phyloP scores from a whole-genome alignment of 2,888 invertebrate genomes.

The Polydrusus tereticollis region DNA sequence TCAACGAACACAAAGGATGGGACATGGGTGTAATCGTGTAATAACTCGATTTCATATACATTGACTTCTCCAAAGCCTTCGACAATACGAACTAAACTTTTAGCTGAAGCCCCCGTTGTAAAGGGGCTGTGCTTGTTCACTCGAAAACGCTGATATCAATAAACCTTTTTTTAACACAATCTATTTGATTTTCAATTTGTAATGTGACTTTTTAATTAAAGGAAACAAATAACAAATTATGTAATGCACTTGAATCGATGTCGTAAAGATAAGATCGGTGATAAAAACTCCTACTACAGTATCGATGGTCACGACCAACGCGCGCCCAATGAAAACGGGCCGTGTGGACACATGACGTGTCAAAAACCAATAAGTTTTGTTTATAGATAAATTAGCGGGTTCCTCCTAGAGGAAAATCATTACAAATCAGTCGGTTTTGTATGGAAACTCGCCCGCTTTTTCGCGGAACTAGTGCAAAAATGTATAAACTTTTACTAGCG shows the following conservation, averaged over 20 bases:
- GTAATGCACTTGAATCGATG: not conserved
- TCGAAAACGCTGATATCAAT: too few species aligned
- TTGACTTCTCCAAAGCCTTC: too few species aligned
- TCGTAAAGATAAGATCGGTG: not conserved
- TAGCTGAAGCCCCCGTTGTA: too few species aligned
- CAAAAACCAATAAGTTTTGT: slow-evolving; percentile 20
- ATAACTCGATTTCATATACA: too few species aligned
- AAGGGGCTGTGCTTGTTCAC: too few species aligned
- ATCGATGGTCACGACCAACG: not conserved
- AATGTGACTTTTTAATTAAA: too few species aligned
- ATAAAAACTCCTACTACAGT: not conserved
- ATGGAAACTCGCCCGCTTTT: not conserved
- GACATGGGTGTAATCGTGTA: too few species aligned
- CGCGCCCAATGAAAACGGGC: slow-evolving; percentile 30
- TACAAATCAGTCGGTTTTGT: not conserved
- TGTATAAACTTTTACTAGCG: slow-evolving; percentile 6
- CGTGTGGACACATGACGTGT: slow-evolving; percentile 46
- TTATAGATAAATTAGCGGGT: slow-evolving; percentile 32
- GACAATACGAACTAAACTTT: too few species aligned
- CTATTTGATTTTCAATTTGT: too few species aligned
- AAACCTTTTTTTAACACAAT: too few species aligned
- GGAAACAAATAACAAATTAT: too few species aligned
- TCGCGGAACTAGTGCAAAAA: not conserved
- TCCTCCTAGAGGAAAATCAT: not conserved
- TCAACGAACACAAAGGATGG: too few species aligned